These are phyloP conservation scores for Oreochromis niloticus DNA, from an alignment of 2,113 vertebrate species.

Conservation along the genomic window DNA sequence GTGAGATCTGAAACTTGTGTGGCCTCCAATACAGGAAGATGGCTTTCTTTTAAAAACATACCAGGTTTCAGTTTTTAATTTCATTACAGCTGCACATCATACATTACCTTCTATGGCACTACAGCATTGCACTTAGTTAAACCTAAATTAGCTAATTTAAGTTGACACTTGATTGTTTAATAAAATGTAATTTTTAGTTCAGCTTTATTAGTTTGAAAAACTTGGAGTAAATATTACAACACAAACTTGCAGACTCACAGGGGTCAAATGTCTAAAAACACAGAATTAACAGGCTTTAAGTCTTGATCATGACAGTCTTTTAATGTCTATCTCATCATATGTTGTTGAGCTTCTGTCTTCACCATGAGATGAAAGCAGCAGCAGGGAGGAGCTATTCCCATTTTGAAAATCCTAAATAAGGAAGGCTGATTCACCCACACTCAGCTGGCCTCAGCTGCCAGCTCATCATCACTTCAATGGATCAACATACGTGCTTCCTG, in stretches of 20 bases:
- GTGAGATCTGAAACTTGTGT: not conserved
- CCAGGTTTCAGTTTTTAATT: not conserved
- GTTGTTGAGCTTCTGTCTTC: not conserved
- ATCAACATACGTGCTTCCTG: not conserved
- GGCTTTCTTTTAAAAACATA: not conserved
- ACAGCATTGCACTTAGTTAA: not conserved
- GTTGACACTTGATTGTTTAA: not conserved
- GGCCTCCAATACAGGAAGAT: not conserved
- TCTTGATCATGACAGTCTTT: not conserved
- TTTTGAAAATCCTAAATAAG: not conserved
- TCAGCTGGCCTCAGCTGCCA: not conserved
- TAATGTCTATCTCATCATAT: not conserved
- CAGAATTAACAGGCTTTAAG: not conserved
- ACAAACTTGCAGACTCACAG: not conserved
- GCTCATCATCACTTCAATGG: not conserved
- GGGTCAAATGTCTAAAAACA: not conserved
- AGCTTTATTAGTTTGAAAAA: not conserved
- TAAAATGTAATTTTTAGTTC: not conserved
- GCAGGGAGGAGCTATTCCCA: not conserved
- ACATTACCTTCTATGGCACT: not conserved
- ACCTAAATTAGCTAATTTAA: not conserved
- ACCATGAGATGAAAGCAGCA: not conserved
- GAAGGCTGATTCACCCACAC: not conserved
- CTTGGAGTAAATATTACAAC: not conserved
- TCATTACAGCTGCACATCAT: not conserved